phyloP scores from a whole-genome alignment of 2,113 vertebrate genomes.

The Phocoena phocoena region DNA sequence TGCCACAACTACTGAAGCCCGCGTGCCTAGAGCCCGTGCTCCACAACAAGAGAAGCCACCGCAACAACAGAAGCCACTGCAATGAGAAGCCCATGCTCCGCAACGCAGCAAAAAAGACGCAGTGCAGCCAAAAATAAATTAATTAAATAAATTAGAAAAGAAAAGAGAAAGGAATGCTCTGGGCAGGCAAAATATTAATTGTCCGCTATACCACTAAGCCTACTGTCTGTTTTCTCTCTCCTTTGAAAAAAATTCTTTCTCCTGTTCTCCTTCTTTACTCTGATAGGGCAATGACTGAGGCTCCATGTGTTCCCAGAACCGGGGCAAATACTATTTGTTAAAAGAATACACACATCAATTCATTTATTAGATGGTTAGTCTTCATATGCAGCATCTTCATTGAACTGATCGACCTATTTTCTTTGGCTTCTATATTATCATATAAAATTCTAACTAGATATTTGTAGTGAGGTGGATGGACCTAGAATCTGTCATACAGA shows the following conservation, averaged over 20 bases:
- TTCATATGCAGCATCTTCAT: background rate
- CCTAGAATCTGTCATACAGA: too few species aligned
- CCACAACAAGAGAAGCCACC: too few species aligned
- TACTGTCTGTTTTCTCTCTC: background rate
- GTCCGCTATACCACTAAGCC: background rate
- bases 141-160: too few species aligned
- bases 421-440: background rate
- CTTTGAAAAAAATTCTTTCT: background rate
- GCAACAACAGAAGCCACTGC: too few species aligned
- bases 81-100: accelerated
- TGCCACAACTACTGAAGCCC: too few species aligned
- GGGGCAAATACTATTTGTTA: background rate
- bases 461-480: too few species aligned
- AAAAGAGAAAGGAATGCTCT: background rate
- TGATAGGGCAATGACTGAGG: background rate
- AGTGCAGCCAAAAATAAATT: too few species aligned
- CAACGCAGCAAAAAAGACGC: too few species aligned
- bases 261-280: background rate
- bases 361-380: background rate
- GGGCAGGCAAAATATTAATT: background rate
- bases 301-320: background rate
- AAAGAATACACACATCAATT: background rate
- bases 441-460: background rate
- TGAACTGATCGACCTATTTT: background rate
- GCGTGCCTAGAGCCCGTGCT: too few species aligned